These are phyloP conservation scores for Xenus cinereus DNA, from an alignment of 2,113 vertebrate genomes.

Conservation along the genomic window DNA sequence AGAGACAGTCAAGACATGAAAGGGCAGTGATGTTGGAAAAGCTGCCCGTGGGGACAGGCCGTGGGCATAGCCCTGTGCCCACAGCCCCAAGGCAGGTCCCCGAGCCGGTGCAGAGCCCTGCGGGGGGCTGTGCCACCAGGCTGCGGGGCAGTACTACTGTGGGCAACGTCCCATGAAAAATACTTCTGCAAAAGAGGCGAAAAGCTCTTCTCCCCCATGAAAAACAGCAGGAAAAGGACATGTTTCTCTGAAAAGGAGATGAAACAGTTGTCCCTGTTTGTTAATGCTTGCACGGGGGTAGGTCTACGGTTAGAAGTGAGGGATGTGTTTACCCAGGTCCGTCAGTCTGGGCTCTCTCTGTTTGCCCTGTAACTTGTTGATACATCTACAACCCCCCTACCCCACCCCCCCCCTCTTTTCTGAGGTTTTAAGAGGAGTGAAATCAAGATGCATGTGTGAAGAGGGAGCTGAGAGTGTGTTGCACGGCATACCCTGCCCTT, in stretches of 20 bases:
- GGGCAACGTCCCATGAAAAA: not conserved
- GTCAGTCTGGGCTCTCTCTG: not conserved
- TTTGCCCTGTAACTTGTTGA: not conserved
- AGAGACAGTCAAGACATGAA: not conserved
- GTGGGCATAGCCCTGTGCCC: not conserved
- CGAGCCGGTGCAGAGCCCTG: fast-evolving
- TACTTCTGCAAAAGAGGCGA: not conserved
- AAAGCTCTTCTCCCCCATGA: not conserved
- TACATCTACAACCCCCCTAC: not conserved
- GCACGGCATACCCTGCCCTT: not conserved
- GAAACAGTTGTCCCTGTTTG: not conserved
- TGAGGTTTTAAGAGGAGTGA: not conserved
- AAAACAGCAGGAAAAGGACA: not conserved
- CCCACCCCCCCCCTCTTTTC: not conserved
- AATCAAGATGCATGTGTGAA: not conserved
- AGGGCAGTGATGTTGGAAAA: not conserved
- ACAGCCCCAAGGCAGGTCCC: not conserved
- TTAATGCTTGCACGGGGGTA: no score
- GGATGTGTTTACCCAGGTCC: not conserved
- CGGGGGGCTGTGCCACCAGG: not conserved
- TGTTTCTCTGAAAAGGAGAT: not conserved
- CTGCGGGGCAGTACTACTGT: not conserved
- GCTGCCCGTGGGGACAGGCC: not conserved
- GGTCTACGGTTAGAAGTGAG: not conserved
- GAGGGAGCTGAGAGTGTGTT: not conserved